Conservation (phyloP, 2,113 vertebrate genomes). For the Prunella himalayana region DNA sequence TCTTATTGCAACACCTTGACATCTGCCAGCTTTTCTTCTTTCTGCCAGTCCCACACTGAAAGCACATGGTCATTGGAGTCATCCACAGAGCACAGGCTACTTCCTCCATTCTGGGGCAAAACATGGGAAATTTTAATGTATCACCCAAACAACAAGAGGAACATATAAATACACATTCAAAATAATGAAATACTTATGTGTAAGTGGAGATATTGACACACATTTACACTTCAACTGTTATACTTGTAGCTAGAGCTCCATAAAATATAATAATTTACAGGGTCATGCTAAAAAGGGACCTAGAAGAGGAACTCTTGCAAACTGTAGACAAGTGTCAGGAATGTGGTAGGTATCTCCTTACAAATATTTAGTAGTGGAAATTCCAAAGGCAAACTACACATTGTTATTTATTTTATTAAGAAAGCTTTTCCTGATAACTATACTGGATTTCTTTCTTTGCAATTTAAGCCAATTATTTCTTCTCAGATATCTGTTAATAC, state of each 20-base stretch:
- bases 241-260: not conserved
- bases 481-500: not conserved
- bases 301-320: not conserved
- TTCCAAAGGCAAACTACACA: not conserved
- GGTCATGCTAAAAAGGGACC: not conserved
- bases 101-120: conserved; percentile 88
- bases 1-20: conserved; percentile 83
- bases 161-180: not conserved
- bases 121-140: not conserved
- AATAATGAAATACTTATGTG: not conserved
- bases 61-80: conserved; percentile 96
- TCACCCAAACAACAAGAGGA: not conserved
- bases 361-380: not conserved
- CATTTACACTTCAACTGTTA: not conserved
- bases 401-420: not conserved
- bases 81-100: conserved; percentile 88
- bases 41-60: conserved; percentile 98
- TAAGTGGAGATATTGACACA: not conserved
- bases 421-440: not conserved
- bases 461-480: not conserved
- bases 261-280: not conserved
- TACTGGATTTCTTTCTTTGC: not conserved
- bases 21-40: conserved; percentile 88
- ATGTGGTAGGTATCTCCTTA: not conserved
- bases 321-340: not conserved